Conservation (phyloP, 2,113 vertebrate genomes). For the Hystrix brachyura region DNA sequence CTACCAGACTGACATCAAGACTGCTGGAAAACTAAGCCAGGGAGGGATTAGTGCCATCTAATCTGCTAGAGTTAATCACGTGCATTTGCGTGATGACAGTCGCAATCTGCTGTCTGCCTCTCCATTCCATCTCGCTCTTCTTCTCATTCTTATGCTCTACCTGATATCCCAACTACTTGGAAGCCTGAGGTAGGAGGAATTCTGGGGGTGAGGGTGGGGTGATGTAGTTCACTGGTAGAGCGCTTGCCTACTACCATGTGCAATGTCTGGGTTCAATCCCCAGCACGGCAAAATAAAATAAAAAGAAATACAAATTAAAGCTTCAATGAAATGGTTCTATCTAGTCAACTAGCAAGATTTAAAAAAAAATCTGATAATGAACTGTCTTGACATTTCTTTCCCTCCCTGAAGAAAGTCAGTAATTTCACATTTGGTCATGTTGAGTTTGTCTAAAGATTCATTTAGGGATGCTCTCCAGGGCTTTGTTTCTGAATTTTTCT, state of each 20-base stretch:
- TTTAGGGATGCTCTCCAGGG: not conserved
- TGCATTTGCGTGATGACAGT: not conserved
- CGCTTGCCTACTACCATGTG: not conserved
- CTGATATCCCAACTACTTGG: not conserved
- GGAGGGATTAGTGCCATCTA: not conserved
- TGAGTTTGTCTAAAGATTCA: not conserved
- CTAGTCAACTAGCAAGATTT: not conserved
- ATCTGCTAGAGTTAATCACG: not conserved
- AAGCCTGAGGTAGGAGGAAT: not conserved
- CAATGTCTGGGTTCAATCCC: not conserved
- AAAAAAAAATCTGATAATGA: not conserved
- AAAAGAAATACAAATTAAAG: not conserved
- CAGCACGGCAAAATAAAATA: not conserved
- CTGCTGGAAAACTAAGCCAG: not conserved
- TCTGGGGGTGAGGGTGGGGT: not conserved
- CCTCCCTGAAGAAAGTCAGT: not conserved
- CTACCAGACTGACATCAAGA: not conserved
- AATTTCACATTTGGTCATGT: not conserved
- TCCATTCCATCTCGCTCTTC: not conserved
- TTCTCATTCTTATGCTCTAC: not conserved
- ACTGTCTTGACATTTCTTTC: not conserved
- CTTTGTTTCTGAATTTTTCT: conserved; percentile 12
- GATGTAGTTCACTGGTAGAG: not conserved
- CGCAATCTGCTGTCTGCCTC: not conserved
- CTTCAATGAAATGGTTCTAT: not conserved